These are phyloP conservation scores for Hycleus cichorii DNA, from an alignment of 1,140 invertebrate species.

Conservation along the genomic window DNA sequence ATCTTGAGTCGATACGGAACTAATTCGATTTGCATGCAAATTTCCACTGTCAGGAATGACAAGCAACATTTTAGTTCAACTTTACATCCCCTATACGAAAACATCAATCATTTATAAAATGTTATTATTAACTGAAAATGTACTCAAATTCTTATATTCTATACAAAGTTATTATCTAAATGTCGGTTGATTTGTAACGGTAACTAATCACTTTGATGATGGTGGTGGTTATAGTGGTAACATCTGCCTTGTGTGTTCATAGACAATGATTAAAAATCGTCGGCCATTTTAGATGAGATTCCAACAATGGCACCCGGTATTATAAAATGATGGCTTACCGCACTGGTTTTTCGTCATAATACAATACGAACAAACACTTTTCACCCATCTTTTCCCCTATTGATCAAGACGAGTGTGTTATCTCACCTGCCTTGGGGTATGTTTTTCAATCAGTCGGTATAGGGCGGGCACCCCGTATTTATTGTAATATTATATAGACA, in stretches of 20 bases:
- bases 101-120: no score
- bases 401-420: slow-evolving; percentile 3
- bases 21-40: slow-evolving; percentile 29
- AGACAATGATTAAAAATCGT: no score
- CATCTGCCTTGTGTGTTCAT: no score
- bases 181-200: no score
- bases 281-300: slow-evolving; percentile 2
- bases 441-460: slow-evolving; percentile 11
- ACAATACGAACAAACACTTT: slow-evolving; percentile 16
- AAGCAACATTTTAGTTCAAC: no score
- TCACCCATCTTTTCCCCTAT: slow-evolving; percentile 9
- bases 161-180: no score
- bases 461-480: not conserved
- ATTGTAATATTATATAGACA: not conserved
- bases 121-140: no score
- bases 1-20: slow-evolving; percentile 26
- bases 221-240: no score
- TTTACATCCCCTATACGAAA: no score
- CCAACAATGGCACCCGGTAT: slow-evolving; percentile 8
- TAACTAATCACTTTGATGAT: no score
- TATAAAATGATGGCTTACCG: slow-evolving; percentile 11
- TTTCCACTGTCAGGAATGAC: not conserved
- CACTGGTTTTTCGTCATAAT: slow-evolving; percentile 14
- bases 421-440: slow-evolving; percentile 12
- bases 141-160: no score